Evolutionary conservation across 2,113 vertebrate species (phyloP), one percentile per base, ranked within the genome.

Genomic region (Ailurus styani): DNA sequence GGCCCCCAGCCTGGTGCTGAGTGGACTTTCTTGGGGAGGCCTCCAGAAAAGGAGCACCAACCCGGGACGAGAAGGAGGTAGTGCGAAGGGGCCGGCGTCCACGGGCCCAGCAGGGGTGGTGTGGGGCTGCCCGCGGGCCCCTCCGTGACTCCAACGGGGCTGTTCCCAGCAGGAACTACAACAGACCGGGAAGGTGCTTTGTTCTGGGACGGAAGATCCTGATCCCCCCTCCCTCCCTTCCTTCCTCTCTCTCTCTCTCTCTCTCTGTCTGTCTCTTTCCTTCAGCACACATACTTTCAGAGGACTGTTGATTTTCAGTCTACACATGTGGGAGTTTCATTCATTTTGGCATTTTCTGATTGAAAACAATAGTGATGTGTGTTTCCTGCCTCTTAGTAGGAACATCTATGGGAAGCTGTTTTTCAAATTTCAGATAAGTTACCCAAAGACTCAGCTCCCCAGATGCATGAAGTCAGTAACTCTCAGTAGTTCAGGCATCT

Each of bases 351-450:
- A 42, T 55, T 91, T 96, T 60, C 45, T n/a, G 90, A 84, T 91
- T 23, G 62, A 81, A 90, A 84, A 91, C 55, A 84, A 45, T 21
- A 79, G 62, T 12, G 21, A 57, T 78, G 17, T 94, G 23, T 90
- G 29, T 95, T 95, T 90, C 47, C 91, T 75, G 37, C 40, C 45
- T 95, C 60, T 91, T 91, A 15, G 42, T 75, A 55, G 78, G 87
- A 82, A 87, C 42, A 37, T 68, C 83, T 66, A 75, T 42, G 72
- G 91, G 89, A 94, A 21, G 10, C 62, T 66, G 45, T 79, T 96
- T 93, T 96, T 93, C 54, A 95, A 64, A 96, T 79, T 90, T 6
- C 50, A n/a, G 60, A 10, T 62, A 62, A 66, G 29, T 68, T 8
- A 87, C 50, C n/a, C 20, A 34, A 31, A 87, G 73, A 50, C 29